These are phyloP conservation scores for Drosophila cyrtoloma DNA, from an alignment of 2,888 invertebrate species.

Conservation along the genomic window DNA sequence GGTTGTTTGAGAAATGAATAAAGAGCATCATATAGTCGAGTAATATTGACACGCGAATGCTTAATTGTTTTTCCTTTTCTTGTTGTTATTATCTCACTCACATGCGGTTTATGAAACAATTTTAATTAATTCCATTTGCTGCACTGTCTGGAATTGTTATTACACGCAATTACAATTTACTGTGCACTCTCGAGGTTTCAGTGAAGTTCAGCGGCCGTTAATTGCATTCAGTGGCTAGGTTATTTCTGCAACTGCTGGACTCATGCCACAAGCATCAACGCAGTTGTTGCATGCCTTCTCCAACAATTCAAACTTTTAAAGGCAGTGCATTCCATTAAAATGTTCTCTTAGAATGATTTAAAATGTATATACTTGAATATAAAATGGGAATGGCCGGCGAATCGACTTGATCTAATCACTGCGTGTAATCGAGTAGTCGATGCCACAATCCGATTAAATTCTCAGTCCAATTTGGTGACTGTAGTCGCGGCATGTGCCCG, in stretches of 20 bases:
- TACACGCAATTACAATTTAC: conserved; percentile 32
- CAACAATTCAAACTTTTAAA: background rate
- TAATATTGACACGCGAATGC: background rate
- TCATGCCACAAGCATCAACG: background rate
- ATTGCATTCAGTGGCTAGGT: conserved; percentile 27
- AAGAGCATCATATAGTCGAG: background rate
- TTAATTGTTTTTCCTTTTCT: conserved; percentile 4
- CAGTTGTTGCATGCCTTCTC: conserved; percentile 2
- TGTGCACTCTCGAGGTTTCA: conserved; percentile 16
- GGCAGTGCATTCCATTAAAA: background rate
- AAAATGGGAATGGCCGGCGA: background rate
- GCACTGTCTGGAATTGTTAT: conserved; percentile 11
- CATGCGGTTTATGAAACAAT: conserved; percentile 26
- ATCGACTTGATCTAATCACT: conserved; percentile 9
- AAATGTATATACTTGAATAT: background rate
- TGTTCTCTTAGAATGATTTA: background rate
- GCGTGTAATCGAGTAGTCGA: conserved; percentile 13
- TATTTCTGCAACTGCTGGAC: conserved; percentile 9
- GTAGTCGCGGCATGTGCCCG: conserved; percentile 1
- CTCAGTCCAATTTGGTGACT: background rate
- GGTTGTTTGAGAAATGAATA: background rate
- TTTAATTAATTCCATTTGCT: conserved; percentile 29
- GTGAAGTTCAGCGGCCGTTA: conserved; percentile 18
- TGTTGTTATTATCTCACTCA: conserved; percentile 22
- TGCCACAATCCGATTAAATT: conserved; percentile 15